Conservation (phyloP, 2,797 vertebrate species). For the Anomalospiza imberbis region DNA sequence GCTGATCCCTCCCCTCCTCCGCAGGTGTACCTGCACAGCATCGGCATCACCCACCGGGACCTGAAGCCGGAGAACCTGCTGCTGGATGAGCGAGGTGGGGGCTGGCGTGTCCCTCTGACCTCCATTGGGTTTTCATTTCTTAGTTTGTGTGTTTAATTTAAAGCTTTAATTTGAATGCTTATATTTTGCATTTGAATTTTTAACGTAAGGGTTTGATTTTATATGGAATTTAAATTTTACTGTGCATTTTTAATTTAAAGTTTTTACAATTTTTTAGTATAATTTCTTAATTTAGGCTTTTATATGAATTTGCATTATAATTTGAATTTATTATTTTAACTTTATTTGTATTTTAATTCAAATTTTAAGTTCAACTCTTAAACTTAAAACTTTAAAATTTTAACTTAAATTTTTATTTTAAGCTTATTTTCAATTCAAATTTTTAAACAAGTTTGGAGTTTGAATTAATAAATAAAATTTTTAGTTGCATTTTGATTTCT, state of each 20-base stretch:
- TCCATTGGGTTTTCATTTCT: no score
- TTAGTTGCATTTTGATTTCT: not conserved
- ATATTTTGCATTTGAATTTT: not conserved
- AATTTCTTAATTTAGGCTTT: not conserved
- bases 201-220: not conserved
- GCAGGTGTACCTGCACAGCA: slow-evolving; percentile 90
- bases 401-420: not conserved
- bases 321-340: not conserved
- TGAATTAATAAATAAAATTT: not conserved
- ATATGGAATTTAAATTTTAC: not conserved
- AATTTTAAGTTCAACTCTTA: not conserved
- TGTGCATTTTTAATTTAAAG: fast-evolving
- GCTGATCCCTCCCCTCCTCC: not conserved
- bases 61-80: slow-evolving; percentile 97
- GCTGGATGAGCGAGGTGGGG: slow-evolving; percentile 89
- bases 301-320: not conserved
- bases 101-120: fast-evolving
- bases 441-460: not conserved
- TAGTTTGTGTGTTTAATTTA: no score
- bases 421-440: not conserved
- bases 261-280: no score
- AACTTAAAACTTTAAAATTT: not conserved
- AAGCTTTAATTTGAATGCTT: not conserved
- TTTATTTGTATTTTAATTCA: not conserved
- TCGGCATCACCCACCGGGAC: slow-evolving; percentile 96